Conservation (phyloP, 2,888 invertebrate genomes). For the Zelleria hepariella region DNA sequence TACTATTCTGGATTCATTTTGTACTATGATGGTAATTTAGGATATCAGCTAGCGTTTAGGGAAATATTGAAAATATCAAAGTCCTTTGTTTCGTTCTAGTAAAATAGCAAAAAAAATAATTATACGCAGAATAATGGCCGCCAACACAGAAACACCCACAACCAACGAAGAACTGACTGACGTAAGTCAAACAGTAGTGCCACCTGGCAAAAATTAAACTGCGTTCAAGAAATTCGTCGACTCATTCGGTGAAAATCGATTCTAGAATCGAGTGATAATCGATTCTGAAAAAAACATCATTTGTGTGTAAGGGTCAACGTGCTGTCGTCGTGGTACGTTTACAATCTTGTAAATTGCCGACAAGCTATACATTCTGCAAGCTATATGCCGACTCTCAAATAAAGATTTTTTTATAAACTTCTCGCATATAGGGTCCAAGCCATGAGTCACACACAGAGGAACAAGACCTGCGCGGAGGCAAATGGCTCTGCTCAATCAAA, state of each 20-base stretch:
- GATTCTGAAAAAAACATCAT: too few species aligned
- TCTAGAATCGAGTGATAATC: neutral
- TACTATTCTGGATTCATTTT: constrained; percentile 89
- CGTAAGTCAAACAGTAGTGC: constrained; percentile 68
- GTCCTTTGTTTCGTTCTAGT: constrained; percentile 54
- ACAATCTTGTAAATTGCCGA: too few species aligned
- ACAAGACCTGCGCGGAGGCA: too few species aligned
- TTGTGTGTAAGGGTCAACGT: too few species aligned
- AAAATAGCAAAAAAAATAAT: constrained; percentile 60
- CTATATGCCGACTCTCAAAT: too few species aligned
- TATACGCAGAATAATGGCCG: constrained; percentile 70
- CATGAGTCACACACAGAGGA: too few species aligned
- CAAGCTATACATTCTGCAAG: too few species aligned
- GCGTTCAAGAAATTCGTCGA: constrained; percentile 37
- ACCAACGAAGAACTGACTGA: constrained; percentile 26
- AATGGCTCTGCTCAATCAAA: too few species aligned
- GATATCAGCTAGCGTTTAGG: constrained; percentile 40
- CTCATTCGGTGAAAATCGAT: neutral
- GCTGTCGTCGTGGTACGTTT: too few species aligned
- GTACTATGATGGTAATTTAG: constrained; percentile 53
- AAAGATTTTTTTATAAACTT: too few species aligned
- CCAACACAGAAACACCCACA: constrained; percentile 66
- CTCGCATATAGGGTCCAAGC: too few species aligned
- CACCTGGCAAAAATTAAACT: constrained; percentile 63
- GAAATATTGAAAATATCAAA: constrained; percentile 41